A percentile compares a stretch with the other conserved stretches of the same genome.
Evolutionary conservation across 2,113 vertebrate species (phyloP).

Genomic region (Synodontis membranacea): DNA sequence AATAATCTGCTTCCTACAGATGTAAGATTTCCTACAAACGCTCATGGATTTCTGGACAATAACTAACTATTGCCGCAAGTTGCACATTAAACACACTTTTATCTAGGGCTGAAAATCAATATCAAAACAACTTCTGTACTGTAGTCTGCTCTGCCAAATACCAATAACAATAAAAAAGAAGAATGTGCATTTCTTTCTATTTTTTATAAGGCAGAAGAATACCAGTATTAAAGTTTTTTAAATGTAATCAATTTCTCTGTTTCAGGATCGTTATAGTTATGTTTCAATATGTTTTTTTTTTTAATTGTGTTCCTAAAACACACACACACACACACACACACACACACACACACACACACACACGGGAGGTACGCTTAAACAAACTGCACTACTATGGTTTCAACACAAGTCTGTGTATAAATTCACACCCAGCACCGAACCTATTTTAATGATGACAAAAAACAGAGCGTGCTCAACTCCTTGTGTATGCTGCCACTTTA

Average conservation of each 20-base stretch:
- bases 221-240: too few relatives aligned
- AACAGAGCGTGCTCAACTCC: not conserved
- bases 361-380: not conserved
- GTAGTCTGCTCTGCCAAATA: not conserved
- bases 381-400: not conserved
- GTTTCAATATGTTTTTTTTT: not conserved
- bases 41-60: not conserved
- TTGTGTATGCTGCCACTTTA: slow-evolving; percentile 8
- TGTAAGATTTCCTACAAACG: not conserved
- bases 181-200: not conserved
- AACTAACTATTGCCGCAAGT: not conserved
- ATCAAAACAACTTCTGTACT: not conserved
- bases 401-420: not conserved
- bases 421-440: not conserved
- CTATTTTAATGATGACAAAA: slow-evolving; percentile 12
- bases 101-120: not conserved
- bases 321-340: slow-evolving; percentile 12
- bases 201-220: not conserved
- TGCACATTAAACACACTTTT: slow-evolving; percentile 21
- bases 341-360: slow-evolving; percentile 9
- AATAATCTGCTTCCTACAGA: not conserved
- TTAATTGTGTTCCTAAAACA: not conserved
- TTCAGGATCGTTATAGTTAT: not conserved
- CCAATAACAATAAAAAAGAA: not conserved
- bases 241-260: not conserved